A percentile compares a stretch with the other conserved stretches of the same genome.
Evolutionary conservation across 30 jellyfish, hydroid and myxozoan genomes (phyloP).

Genomic region (Pelagia noctiluca): DNA sequence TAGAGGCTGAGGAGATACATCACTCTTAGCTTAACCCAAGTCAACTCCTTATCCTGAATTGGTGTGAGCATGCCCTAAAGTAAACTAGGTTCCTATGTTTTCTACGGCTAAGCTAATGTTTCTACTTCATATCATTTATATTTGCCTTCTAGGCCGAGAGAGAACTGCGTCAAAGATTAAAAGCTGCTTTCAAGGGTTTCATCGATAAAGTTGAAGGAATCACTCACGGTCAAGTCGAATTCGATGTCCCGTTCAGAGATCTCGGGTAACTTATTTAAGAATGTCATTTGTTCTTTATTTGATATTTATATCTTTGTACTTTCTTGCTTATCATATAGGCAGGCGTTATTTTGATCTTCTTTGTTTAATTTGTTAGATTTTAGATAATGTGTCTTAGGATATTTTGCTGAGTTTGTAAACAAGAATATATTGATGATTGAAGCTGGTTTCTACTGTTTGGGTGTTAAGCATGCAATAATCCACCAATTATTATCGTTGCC

Average conservation of each 20-base stretch:
- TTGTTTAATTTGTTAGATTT: neutral
- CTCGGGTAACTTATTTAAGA: constrained; percentile 85
- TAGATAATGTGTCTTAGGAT: too few relatives aligned
- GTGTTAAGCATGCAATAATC: too few relatives aligned
- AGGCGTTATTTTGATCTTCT: neutral
- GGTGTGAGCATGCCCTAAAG: neutral
- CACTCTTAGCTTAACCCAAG: too few relatives aligned
- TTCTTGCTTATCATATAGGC: too few relatives aligned
- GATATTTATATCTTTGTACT: too few relatives aligned
- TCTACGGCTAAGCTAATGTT: neutral
- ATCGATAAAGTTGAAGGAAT: constrained; percentile 95
- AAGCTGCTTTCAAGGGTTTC: constrained; percentile 94
- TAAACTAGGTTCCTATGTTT: neutral
- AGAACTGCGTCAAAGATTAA: constrained; percentile 87
- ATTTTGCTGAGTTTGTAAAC: too few relatives aligned
- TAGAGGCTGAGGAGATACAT: too few relatives aligned
- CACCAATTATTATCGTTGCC: too few relatives aligned
- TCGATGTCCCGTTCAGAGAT: constrained; percentile 98
- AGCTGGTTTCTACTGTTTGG: too few relatives aligned
- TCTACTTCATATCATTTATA: too few relatives aligned
- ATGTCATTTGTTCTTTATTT: neutral
- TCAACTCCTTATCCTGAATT: too few relatives aligned
- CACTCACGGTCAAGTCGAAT: constrained; percentile 97
- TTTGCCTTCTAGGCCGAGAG: constrained; percentile 99
- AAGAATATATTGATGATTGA: too few relatives aligned